Conservation (phyloP, 2,113 vertebrate genomes). For the Archocentrus centrarchus region DNA sequence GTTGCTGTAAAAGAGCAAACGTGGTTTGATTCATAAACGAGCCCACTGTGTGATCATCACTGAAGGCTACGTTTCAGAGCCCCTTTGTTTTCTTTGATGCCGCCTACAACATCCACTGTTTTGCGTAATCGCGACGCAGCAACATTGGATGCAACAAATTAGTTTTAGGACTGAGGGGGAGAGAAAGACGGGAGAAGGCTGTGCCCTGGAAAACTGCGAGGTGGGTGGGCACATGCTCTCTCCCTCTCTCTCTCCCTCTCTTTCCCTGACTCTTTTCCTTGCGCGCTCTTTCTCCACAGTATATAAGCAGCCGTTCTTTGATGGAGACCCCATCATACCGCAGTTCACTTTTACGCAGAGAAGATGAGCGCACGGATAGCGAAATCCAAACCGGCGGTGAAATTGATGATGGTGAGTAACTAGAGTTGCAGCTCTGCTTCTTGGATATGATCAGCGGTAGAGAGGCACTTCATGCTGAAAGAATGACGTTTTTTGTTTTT, state of each 20-base stretch:
- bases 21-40: not conserved
- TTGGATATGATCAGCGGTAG: not conserved
- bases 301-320: conserved; percentile 76
- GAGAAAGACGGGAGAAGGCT: conserved; percentile 24
- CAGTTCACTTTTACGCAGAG: conserved; percentile 69
- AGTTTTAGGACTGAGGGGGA: conserved; percentile 48
- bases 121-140: conserved; percentile 34
- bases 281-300: conserved; percentile 48
- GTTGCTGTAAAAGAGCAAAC: not conserved
- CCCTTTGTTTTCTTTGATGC: not conserved
- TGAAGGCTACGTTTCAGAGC: not conserved
- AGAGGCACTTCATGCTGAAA: not conserved
- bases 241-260: conserved; percentile 14
- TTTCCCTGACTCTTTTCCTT: conserved; percentile 12
- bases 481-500: not conserved
- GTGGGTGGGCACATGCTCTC: conserved; percentile 54
- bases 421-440: not conserved
- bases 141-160: conserved; percentile 32
- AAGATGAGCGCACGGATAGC: conserved; percentile 75
- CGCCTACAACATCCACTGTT: not conserved
- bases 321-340: conserved; percentile 74
- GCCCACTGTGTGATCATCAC: not conserved
- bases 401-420: conserved; percentile 82
- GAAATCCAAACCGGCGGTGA: conserved; percentile 79
- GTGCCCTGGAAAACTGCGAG: conserved; percentile 16